A percentile compares a stretch with the other conserved stretches of the same genome.
Conservation (phyloP, 1,140 invertebrate species). For the Mamestra configurata region DNA sequence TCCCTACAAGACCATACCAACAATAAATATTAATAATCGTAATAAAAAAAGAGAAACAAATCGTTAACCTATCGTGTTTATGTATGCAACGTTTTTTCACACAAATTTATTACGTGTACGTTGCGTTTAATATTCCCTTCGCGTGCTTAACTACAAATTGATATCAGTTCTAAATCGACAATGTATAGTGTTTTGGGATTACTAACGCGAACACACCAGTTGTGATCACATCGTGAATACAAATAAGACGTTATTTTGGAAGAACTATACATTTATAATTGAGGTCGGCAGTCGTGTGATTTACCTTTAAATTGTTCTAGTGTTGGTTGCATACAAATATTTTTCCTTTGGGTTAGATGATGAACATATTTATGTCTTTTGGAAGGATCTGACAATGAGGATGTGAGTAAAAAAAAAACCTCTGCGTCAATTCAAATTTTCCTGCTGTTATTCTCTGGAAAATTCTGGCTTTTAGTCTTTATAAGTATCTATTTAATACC, state of each 20-base stretch:
- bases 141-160: constrained; percentile 77
- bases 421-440: neutral
- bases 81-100: constrained; percentile 49
- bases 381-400: constrained; percentile 17
- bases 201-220: constrained; percentile 73
- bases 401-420: neutral
- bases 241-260: constrained; percentile 70
- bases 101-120: constrained; percentile 52
- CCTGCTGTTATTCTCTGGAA: neutral
- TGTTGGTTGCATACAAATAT: constrained; percentile 31
- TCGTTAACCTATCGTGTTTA: constrained; percentile 51
- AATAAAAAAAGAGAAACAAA: constrained; percentile 49
- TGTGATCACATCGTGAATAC: constrained; percentile 68
- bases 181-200: constrained; percentile 66
- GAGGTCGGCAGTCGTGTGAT: constrained; percentile 45
- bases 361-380: constrained; percentile 22
- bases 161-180: constrained; percentile 82
- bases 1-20: constrained; percentile 22
- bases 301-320: constrained; percentile 49
- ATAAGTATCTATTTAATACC: no score
- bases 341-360: neutral
- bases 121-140: constrained; percentile 66
- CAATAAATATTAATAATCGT: constrained; percentile 53
- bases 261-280: constrained; percentile 50
- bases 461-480: neutral